Evolutionary conservation across 2,797 vertebrate species (phyloP).

Genomic region (Menidia menidia): DNA sequence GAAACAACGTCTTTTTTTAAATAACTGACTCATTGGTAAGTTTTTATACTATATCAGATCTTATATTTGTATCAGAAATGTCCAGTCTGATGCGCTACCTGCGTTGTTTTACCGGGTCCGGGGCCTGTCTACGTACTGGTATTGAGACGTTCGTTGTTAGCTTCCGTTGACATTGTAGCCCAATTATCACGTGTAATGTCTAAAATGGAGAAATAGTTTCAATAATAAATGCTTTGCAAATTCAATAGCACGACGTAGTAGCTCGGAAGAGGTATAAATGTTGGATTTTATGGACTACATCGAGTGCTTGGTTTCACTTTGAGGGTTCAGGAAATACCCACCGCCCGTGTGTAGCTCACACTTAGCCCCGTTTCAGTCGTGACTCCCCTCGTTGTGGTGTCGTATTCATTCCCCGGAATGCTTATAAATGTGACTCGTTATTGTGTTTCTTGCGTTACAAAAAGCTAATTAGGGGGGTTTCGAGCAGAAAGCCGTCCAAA

Average conservation of each 20-base stretch:
- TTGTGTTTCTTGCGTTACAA: too few relatives aligned
- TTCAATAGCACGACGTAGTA: fast-evolving
- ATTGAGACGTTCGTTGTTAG: slow-evolving; percentile 6
- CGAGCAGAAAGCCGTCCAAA: fast-evolving
- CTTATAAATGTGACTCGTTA: too few relatives aligned
- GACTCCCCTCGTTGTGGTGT: slow-evolving; percentile 19
- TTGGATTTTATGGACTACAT: fast-evolving
- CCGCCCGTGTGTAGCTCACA: slow-evolving; percentile 27
- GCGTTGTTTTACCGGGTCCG: not conserved
- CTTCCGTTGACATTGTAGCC: slow-evolving; percentile 19
- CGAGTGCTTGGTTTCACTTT: not conserved
- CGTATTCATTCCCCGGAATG: too few relatives aligned
- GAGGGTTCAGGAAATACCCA: slow-evolving; percentile 34
- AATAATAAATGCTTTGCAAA: fast-evolving
- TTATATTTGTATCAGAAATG: fast-evolving
- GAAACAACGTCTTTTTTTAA: slow-evolving; percentile 26
- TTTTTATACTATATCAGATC: fast-evolving
- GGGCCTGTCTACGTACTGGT: slow-evolving; percentile 52
- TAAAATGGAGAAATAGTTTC: fast-evolving
- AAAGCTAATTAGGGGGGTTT: too few relatives aligned
- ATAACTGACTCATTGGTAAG: slow-evolving; percentile 67
- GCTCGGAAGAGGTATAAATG: fast-evolving
- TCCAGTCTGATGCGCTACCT: fast-evolving
- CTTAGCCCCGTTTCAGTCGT: slow-evolving; percentile 34
- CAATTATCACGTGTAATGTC: fast-evolving